Evolutionary conservation across 2,113 vertebrate genomes (phyloP), one percentile per base, ranked within the genome.

Genomic region (Gila orcuttii): DNA sequence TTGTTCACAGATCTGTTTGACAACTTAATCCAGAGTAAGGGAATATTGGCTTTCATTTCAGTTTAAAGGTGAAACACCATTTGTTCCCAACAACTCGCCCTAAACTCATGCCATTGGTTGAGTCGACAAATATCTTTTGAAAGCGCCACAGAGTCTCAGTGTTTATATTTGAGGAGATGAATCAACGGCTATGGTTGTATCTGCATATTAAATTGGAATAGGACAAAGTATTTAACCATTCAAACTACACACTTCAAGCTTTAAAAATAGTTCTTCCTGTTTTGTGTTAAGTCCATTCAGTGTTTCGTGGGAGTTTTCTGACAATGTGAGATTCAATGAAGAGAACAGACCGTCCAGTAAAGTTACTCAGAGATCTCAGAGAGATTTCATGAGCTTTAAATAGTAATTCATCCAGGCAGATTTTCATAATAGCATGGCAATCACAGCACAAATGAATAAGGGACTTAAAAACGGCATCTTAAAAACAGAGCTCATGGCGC

Each of bases 1-100:
- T 88, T 86, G 74, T 82, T 88, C 86, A 85, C 85, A 73, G 77
- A 87, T 83, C 73, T 79, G 25, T 85, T 73, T 89, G 86, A 89
- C 86, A 85, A 77, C 75, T 74, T 85, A 78, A 85, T 83, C 84
- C 45, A 17, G 28, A 60, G 79, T 73, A 87, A 64, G 33, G 62
- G 64, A 66, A 73, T 85, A 55, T 33, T 89, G 64, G 55, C 79
- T 25, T 76, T 55, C 1, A 2, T 42, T 79, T 77, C 45, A 76
- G 78, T 68, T 79, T 57, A 57, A 57, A 57, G 55, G 55, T 79
- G 19, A 47, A 86, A 31, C 36, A 12, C 19, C 19, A 73, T 23
- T 23, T 17, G 42, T 25, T 75, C n/a, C 69, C 69, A 42, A 19
- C 6, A 47, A 25, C 50, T 55, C 7, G 17, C 25, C 50, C 13